A percentile compares a stretch with the other conserved stretches of the same genome.
These are phyloP conservation scores for Athene noctua DNA, from an alignment of 2,113 vertebrate species.

Conservation along the genomic window DNA sequence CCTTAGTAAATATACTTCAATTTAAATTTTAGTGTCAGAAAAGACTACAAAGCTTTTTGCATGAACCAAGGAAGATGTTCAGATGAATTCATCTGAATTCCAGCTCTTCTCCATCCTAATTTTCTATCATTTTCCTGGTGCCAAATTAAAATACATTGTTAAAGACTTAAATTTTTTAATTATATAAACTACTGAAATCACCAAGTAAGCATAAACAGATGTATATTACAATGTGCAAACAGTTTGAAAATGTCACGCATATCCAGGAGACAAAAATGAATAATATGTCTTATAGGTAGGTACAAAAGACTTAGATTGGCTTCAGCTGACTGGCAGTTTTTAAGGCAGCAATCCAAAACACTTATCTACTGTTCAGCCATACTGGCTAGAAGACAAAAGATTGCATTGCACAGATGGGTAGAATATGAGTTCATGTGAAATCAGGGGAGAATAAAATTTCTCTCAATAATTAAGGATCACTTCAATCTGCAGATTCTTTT, in stretches of 20 bases:
- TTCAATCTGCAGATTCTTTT: not conserved
- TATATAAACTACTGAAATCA: not conserved
- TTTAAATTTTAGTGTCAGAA: not conserved
- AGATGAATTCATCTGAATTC: not conserved
- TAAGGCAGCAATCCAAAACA: not conserved
- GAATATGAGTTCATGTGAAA: not conserved
- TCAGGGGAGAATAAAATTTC: slow-evolving; percentile 21
- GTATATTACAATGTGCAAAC: not conserved
- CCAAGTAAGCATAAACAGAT: not conserved
- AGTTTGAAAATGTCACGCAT: not conserved
- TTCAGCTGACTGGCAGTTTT: not conserved
- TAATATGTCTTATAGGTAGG: not conserved
- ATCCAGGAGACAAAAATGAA: not conserved
- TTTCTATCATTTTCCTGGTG: not conserved
- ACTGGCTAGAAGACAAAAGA: not conserved
- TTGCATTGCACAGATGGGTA: not conserved
- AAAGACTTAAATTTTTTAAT: not conserved
- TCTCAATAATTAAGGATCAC: slow-evolving; percentile 18
- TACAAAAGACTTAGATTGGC: not conserved
- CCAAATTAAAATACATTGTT: not conserved
- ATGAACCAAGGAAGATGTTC: not conserved
- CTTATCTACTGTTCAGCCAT: not conserved
- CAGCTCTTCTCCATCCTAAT: not conserved
- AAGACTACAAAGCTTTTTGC: not conserved
- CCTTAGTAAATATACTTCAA: not conserved